phyloP scores from a whole-genome alignment of 92 coral and sea anemone species.

The Parazoanthus atlanticus region DNA sequence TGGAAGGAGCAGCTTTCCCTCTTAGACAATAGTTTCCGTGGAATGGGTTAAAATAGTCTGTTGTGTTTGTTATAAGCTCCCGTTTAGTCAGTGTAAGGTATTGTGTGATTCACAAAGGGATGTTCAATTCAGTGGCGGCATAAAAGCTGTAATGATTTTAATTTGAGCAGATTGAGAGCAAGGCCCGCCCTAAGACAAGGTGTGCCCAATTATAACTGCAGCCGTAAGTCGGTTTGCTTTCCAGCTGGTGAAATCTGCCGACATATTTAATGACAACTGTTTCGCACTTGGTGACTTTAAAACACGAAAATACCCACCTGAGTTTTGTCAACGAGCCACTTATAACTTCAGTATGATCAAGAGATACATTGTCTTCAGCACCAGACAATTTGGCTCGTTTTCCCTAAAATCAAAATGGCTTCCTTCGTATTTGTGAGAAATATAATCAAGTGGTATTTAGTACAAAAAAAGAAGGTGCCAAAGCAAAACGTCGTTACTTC shows the following conservation, averaged over 20 bases:
- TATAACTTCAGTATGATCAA: neutral
- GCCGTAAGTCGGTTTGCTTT: neutral
- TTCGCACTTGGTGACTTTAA: neutral
- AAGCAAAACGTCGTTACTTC: neutral
- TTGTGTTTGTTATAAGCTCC: neutral
- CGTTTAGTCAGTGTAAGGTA: neutral
- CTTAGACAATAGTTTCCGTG: constrained; percentile 1
- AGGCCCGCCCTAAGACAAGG: constrained; percentile 1
- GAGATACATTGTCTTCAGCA: neutral
- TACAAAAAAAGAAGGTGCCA: neutral
- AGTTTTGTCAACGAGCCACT: neutral
- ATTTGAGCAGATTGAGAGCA: constrained; percentile 9
- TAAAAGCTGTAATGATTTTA: neutral
- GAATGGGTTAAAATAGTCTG: neutral
- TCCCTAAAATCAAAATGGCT: neutral
- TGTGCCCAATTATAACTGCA: constrained; percentile 14
- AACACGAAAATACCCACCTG: neutral
- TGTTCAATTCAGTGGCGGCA: neutral
- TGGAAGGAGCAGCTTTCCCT: neutral
- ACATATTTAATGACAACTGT: neutral
- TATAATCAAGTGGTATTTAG: neutral
- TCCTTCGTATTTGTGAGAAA: neutral
- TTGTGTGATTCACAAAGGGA: constrained; percentile 3
- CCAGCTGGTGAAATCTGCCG: neutral
- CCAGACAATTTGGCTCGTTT: neutral